A percentile compares a stretch with the other conserved stretches of the same genome.
Conservation (phyloP, 2,113 vertebrate species). For the Rostratula benghalensis region DNA sequence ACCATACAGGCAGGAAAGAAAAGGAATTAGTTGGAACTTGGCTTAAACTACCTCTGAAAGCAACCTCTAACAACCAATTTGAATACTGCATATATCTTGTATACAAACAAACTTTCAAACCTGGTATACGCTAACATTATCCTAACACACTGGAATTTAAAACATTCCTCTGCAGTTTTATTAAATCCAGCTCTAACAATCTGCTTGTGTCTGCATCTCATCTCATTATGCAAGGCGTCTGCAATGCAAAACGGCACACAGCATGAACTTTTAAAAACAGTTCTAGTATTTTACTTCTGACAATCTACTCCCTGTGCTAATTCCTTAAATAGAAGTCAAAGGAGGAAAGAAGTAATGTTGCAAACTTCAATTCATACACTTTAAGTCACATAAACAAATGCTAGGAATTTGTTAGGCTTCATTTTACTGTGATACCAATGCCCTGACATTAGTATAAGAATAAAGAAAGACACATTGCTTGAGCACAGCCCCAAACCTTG, state of each 20-base stretch:
- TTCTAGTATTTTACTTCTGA: neutral
- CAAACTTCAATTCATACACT: neutral
- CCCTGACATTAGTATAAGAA: neutral
- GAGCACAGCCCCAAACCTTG: neutral
- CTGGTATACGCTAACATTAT: neutral
- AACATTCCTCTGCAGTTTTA: neutral
- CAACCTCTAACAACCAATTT: fast-evolving
- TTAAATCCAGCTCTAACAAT: neutral
- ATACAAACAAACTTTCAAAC: neutral
- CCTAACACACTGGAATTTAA: neutral
- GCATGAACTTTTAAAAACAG: neutral
- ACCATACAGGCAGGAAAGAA: neutral
- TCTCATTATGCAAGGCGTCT: neutral
- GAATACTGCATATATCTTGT: neutral
- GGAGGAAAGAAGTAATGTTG: neutral
- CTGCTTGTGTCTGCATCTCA: neutral
- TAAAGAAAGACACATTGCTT: neutral
- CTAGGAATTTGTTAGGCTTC: neutral
- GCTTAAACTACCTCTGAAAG: neutral
- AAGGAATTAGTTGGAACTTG: neutral
- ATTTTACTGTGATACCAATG: neutral
- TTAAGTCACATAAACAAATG: neutral
- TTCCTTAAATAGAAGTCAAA: neutral
- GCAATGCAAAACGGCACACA: neutral
- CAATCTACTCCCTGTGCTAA: neutral